Evolutionary conservation across 2,888 invertebrate species (phyloP).

Genomic region (Drosophila anomalipes): DNA sequence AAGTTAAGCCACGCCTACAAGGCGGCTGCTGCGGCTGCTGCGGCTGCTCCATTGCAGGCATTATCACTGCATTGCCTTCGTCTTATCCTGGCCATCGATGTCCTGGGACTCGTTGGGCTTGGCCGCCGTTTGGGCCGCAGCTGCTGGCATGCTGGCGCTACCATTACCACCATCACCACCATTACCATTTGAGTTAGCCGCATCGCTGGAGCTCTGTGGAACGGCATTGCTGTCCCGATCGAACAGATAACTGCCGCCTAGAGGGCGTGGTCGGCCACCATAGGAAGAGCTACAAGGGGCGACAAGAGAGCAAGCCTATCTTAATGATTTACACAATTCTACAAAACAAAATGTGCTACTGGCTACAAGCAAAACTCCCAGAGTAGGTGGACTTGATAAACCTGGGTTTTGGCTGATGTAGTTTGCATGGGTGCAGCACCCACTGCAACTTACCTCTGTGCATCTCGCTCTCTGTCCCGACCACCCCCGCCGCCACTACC

Average conservation of each 20-base stretch:
- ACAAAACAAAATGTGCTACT: conserved; percentile 1
- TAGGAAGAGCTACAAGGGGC: conserved; percentile 85
- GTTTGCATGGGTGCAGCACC: conserved; percentile 54
- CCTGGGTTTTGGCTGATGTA: background rate
- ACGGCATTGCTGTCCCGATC: conserved; percentile 83
- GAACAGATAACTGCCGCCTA: conserved; percentile 84
- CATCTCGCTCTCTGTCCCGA: conserved; percentile 62
- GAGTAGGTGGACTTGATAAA: conserved; percentile 3
- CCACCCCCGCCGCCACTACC: conserved; percentile 49
- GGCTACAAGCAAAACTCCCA: background rate
- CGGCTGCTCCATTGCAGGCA: conserved; percentile 6
- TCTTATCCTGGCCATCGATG: conserved; percentile 36
- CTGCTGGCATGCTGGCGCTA: conserved; percentile 55
- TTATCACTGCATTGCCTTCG: conserved; percentile 42
- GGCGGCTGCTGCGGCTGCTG: conserved; percentile 54
- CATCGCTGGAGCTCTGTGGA: conserved; percentile 59
- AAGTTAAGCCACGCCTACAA: conserved; percentile 61
- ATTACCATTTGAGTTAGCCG: conserved; percentile 56
- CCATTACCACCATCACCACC: conserved; percentile 56
- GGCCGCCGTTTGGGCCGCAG: conserved; percentile 70
- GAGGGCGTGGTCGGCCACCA: conserved; percentile 83
- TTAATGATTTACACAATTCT: conserved; percentile 82
- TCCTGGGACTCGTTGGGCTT: conserved; percentile 36
- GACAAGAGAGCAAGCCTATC: conserved; percentile 84
- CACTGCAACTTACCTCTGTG: conserved; percentile 79